Evolutionary conservation across 2,113 vertebrate genomes (phyloP).

Genomic region (Oncorhynchus keta): DNA sequence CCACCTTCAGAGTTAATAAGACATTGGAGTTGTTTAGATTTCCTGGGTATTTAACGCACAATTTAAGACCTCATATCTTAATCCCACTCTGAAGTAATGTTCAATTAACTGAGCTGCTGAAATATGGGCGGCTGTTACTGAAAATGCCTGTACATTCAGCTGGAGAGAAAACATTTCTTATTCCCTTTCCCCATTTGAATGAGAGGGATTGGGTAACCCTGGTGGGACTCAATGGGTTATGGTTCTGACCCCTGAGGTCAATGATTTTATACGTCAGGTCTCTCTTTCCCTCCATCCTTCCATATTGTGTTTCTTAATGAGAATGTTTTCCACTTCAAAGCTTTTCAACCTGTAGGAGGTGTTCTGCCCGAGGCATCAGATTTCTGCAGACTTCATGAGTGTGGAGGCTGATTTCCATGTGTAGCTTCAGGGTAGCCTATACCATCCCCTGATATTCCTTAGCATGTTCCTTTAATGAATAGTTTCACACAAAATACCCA

Average conservation of each 20-base stretch:
- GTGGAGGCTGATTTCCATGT: conserved; percentile 1
- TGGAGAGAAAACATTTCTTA: neutral
- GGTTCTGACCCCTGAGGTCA: neutral
- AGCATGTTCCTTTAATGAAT: neutral
- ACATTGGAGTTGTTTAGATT: neutral
- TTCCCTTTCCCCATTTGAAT: conserved; percentile 8
- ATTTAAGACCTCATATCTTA: neutral
- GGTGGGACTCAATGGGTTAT: neutral
- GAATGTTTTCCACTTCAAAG: neutral
- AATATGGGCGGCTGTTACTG: neutral
- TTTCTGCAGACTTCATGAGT: neutral
- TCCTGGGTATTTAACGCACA: neutral
- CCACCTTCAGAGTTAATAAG: neutral
- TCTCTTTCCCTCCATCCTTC: neutral
- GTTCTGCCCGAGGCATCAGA: neutral
- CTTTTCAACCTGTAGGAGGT: conserved; percentile 6
- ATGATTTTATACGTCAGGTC: neutral
- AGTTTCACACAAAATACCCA: neutral
- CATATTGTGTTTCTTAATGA: neutral
- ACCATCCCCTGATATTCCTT: neutral
- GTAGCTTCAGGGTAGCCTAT: neutral
- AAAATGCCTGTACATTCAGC: neutral
- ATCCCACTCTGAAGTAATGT: neutral
- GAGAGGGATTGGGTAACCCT: conserved; percentile 7
- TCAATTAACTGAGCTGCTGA: conserved; percentile 3